Percentiles rank a stretch among this genome's conserved stretches.
phyloP scores from a whole-genome alignment of 2,888 invertebrate genomes.

The Bruchidius siliquastri region DNA sequence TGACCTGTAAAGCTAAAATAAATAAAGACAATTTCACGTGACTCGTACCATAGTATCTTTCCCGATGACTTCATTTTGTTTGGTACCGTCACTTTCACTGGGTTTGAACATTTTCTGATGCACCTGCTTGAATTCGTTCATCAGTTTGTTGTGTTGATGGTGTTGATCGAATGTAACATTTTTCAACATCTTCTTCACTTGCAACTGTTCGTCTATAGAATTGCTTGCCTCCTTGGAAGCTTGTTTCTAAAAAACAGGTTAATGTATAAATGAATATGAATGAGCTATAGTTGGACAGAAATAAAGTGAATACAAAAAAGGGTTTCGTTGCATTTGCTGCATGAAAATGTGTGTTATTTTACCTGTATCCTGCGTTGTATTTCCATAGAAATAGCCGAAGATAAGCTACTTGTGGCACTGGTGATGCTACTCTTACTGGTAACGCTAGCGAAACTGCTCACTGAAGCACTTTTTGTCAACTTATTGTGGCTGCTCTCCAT shows the following conservation, averaged over 20 bases:
- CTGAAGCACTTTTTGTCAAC: conserved; percentile 43
- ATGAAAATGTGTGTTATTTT: neutral
- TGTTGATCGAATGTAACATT: conserved; percentile 58
- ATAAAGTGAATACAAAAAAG: too few species aligned
- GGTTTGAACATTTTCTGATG: conserved; percentile 79
- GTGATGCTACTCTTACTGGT: conserved; percentile 41
- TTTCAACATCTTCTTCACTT: conserved; percentile 46
- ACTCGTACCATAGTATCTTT: conserved; percentile 22
- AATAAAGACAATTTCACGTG: too few species aligned
- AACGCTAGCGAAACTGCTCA: conserved; percentile 41
- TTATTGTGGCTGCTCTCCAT: conserved; percentile 21
- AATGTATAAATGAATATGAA: neutral
- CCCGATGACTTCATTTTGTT: conserved; percentile 12
- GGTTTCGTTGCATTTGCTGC: too few species aligned
- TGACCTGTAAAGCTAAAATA: too few species aligned
- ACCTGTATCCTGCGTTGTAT: conserved; percentile 55
- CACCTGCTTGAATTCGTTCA: conserved; percentile 86
- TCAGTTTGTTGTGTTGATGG: conserved; percentile 66
- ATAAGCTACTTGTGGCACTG: conserved; percentile 50
- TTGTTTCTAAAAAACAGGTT: conserved; percentile 36
- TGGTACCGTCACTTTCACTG: conserved; percentile 16
- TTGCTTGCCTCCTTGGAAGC: conserved; percentile 22
- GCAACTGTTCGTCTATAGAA: conserved; percentile 44
- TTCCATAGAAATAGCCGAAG: conserved; percentile 67
- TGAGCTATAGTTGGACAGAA: neutral